Evolutionary conservation across 2,888 invertebrate genomes (phyloP), one percentile per base, ranked within the genome.

Genomic region (Drosophila pseudotakahashii): DNA sequence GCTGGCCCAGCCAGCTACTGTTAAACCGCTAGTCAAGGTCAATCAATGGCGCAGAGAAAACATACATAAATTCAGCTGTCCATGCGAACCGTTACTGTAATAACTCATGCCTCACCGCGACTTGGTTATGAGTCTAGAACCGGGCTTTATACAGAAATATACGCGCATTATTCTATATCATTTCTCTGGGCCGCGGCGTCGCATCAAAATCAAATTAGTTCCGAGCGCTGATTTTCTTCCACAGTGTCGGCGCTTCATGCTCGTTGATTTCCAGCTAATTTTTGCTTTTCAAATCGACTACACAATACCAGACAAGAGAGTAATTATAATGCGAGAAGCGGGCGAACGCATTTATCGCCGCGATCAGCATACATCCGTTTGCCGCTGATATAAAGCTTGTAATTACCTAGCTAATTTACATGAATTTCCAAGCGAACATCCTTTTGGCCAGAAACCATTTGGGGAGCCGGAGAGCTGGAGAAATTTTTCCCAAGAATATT

Each of bases 141-240:
- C 34, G 34, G 79, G 1, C 37, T 47, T 58, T 59, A 41, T 14
- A 53, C 39, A 41, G 30, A 59, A 59, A 59, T 34, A 34, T 50
- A 44, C 32, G 30, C n/a, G 36, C 32, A 66, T 64, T 58, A 80
- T 79, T 86, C 75, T 80, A 83, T 87, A 87, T 84, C 76, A 79
- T 81, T 87, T 79, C 64, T 66, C 64, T 66, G 7, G 55, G 67
- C 50, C 71, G 67, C 66, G 72, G 67, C 66, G 72, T 82, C 82
- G 77, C 83, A 84, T 84, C 88, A 84, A 84, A 87, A 84, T 81
- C 83, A 82, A 84, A 84, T 84, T 84, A 84, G 83, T 84, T 88
- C 83, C 83, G 74, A 85, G 82, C 85, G 79, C 58, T 84, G 83
- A 79, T 79, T 87, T 84, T 87, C 85, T 79, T 81, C 51, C 55